phyloP scores from a whole-genome alignment of 1,140 invertebrate species.

The Drosophila equinoxialis region DNA sequence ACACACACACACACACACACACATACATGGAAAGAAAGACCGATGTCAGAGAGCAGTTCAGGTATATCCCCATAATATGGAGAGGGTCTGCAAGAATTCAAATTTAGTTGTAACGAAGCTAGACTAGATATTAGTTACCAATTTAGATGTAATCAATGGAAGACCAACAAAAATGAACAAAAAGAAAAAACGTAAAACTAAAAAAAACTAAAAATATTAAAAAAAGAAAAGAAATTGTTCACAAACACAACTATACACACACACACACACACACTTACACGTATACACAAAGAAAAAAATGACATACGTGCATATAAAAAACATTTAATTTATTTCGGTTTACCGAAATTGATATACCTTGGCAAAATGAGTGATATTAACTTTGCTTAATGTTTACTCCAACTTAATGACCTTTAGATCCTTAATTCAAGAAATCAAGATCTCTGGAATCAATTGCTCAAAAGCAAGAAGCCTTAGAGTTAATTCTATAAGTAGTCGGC shows the following conservation, averaged over 20 bases:
- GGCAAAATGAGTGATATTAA: background rate
- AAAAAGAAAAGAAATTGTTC: constrained; percentile 11
- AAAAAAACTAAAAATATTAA: constrained; percentile 40
- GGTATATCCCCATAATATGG: constrained; percentile 73
- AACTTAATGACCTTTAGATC: no score
- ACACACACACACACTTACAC: background rate
- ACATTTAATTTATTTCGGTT: background rate
- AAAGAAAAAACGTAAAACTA: constrained; percentile 31
- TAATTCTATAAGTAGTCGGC: no score
- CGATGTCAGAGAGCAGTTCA: constrained; percentile 64
- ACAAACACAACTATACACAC: constrained; percentile 21
- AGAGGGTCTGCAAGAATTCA: constrained; percentile 52
- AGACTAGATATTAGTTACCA: constrained; percentile 60
- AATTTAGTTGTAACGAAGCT: constrained; percentile 51
- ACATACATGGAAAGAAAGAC: no score
- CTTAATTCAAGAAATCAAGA: no score
- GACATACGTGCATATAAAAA: background rate
- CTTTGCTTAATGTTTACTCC: no score
- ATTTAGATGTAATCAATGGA: constrained; percentile 69
- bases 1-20: no score
- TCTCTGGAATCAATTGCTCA: no score
- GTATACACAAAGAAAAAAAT: background rate
- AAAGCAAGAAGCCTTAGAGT: no score
- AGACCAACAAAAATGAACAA: constrained; percentile 57
- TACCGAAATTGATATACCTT: background rate